Conservation (phyloP, 2,797 vertebrate genomes). For the Otolemur crassicaudatus region DNA sequence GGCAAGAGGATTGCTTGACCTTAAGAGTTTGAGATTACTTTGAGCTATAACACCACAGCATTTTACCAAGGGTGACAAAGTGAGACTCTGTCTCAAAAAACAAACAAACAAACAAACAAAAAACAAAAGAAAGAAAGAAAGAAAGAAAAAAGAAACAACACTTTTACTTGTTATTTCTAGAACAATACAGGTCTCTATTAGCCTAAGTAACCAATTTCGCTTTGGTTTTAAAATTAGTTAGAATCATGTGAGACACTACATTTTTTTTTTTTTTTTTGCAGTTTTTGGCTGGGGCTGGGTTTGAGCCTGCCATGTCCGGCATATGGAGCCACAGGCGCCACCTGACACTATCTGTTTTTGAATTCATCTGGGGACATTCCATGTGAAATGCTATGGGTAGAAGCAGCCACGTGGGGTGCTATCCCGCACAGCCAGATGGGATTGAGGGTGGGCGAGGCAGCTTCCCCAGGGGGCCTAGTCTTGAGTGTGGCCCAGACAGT, state of each 20-base stretch:
- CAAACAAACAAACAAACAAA: too few relatives aligned
- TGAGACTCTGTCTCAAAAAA: too few relatives aligned
- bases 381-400: neutral
- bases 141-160: too few relatives aligned
- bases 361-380: neutral
- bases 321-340: too few relatives aligned
- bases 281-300: too few relatives aligned
- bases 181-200: neutral
- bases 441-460: neutral
- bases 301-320: too few relatives aligned
- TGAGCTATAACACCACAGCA: too few relatives aligned
- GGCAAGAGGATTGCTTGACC: too few relatives aligned
- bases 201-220: neutral
- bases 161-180: neutral
- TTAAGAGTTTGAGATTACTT: too few relatives aligned
- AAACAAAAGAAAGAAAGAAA: too few relatives aligned
- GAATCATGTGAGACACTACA: neutral
- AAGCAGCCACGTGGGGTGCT: neutral
- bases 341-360: neutral
- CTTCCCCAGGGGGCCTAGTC: neutral
- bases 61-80: too few relatives aligned
- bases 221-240: neutral
- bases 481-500: neutral
- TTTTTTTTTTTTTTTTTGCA: too few relatives aligned
- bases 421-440: accelerated